Evolutionary conservation across 2,888 invertebrate species (phyloP).

Genomic region (Acrocyrtus sp.): DNA sequence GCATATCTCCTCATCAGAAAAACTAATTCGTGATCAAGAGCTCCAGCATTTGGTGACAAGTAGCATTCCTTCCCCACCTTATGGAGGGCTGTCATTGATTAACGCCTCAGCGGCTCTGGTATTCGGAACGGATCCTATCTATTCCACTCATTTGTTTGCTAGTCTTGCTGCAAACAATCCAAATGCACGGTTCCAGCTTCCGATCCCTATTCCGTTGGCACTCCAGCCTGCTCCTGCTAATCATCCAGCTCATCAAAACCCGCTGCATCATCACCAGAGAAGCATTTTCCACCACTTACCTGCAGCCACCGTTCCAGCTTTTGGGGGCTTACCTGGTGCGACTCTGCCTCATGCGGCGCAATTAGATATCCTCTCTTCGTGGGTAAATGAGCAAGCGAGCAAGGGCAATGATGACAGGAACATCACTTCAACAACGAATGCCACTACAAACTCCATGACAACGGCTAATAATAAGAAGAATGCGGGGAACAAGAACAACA

Average conservation of each 20-base stretch:
- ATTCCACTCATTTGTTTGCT: conserved; percentile 60
- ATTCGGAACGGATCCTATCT: conserved; percentile 58
- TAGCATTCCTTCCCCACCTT: conserved; percentile 58
- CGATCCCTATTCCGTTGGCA: conserved; percentile 58
- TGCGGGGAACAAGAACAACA: conserved; percentile 31
- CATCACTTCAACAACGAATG: conserved; percentile 14
- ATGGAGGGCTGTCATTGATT: conserved; percentile 55
- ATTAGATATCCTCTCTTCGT: conserved; percentile 58
- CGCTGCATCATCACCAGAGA: conserved; percentile 28
- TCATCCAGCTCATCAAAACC: conserved; percentile 33
- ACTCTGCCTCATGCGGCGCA: conserved; percentile 47
- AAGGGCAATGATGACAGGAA: conserved; percentile 20
- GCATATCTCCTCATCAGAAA: conserved; percentile 45
- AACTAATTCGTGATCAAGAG: conserved; percentile 58
- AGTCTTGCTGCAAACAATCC: conserved; percentile 57
- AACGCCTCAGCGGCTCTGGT: conserved; percentile 55
- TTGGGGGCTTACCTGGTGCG: conserved; percentile 32
- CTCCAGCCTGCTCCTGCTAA: conserved; percentile 47
- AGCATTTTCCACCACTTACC: conserved; percentile 35
- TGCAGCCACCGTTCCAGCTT: conserved; percentile 24
- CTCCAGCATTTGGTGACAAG: conserved; percentile 61
- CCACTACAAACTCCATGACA: conserved; percentile 7
- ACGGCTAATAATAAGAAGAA: conserved; percentile 19
- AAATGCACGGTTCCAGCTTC: conserved; percentile 59
- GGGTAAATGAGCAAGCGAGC: conserved; percentile 56